Base-by-base conservation (phyloP, 2,113 vertebrate genomes). In the Prolemur simus region DNA sequence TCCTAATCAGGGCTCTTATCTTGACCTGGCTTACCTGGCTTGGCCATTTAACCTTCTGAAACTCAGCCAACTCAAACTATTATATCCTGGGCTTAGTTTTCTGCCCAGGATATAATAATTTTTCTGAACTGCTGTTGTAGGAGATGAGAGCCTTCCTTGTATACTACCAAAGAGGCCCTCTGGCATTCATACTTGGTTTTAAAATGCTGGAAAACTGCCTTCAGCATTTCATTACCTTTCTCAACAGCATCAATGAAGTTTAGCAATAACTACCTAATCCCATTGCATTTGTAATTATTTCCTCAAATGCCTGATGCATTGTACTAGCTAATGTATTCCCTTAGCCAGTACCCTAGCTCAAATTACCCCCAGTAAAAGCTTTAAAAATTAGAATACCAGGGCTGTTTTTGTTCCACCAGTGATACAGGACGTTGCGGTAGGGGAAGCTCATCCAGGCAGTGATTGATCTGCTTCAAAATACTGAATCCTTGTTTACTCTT, bases 341-440 rank as follows among this genome's bases (percentile, higher is more conserved):
- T 27, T 80, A 32, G 52, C 54, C 23, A 5, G 0, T 18, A 23
- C 21, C 21, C 29, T 39, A 60, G 6, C 29, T 37, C 27, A 56
- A 34, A 52, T 39, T 27, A 52, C 10, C 20, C 37, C 8, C n/a
- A 27, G 13, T 15, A 69, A 49, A 64, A 52, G 6, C n/a, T 81
- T 81, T 76, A 64, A 64, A 14, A 58, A 52, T 52, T 14, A 78
- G 60, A 60, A 66, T 66, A 6, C 10, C 58, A 69, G 37, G 4
- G 3, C 12, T 42, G 0, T 25, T 83, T 49, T 8, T 81, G 18
- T 9, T 52, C 0, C 6, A 32, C 10, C 15, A 37, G 5, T 78
- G 12, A 39, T 14, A 17, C 0, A 32, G 23, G 10, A 34, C 32
- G 13, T 27, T 18, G 7, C 6, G 0, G 21, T 66, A 8, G 10